phyloP scores from a whole-genome alignment of 2,797 vertebrate genomes.

The Enteromius afrohamiltoni region DNA sequence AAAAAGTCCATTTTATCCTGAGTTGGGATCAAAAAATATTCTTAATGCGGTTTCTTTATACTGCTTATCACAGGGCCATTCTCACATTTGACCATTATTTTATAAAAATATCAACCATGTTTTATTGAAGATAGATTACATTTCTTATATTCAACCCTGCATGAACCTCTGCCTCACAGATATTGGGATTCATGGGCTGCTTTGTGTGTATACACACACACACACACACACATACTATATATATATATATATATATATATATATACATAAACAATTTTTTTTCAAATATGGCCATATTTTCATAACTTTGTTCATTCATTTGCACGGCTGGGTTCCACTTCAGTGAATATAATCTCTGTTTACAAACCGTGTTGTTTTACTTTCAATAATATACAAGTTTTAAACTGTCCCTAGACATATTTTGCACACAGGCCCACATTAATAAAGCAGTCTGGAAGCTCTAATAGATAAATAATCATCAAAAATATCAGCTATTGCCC shows the following conservation, averaged over 20 bases:
- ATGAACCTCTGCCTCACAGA: neutral
- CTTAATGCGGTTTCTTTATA: neutral
- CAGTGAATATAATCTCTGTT: constrained; percentile 8
- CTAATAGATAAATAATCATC: neutral
- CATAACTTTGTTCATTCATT: constrained; percentile 24
- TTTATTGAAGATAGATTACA: neutral
- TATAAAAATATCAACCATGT: neutral
- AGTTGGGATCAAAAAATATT: neutral
- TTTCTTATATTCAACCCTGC: neutral
- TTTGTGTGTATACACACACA: no score
- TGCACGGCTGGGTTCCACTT: constrained; percentile 5
- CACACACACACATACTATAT: neutral
- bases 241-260: no score
- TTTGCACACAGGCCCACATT: neutral
- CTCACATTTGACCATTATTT: neutral
- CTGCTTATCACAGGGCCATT: neutral
- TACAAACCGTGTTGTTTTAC: neutral
- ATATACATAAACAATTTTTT: no score
- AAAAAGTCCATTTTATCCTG: neutral
- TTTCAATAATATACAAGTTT: neutral
- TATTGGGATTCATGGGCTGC: no score
- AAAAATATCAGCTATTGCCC: constrained; percentile 12
- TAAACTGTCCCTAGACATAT: constrained; percentile 8
- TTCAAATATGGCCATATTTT: constrained; percentile 1
- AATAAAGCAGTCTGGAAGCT: neutral